Conservation (phyloP, 2,888 invertebrate species). For the Trilocha varians region DNA sequence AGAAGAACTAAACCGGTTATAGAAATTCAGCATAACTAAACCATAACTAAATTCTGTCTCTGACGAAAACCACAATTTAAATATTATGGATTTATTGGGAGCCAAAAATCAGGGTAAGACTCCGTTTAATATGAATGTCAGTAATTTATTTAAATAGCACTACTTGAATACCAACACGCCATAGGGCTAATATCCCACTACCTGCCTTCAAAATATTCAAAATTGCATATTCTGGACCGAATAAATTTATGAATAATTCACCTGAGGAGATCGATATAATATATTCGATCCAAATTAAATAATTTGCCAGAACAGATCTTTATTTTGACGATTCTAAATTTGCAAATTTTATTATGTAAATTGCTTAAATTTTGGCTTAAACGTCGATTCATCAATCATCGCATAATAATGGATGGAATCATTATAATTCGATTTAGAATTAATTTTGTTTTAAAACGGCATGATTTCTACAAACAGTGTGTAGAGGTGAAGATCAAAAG, state of each 20-base stretch:
- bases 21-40: too few species aligned
- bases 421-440: slow-evolving; percentile 21
- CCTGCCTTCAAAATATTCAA: neutral
- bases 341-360: slow-evolving; percentile 38
- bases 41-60: too few species aligned
- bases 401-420: slow-evolving; percentile 33
- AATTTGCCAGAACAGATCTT: slow-evolving; percentile 20
- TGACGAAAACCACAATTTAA: too few species aligned
- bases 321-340: slow-evolving; percentile 34
- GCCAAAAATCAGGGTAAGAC: too few species aligned
- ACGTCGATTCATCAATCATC: slow-evolving; percentile 34
- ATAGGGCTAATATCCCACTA: too few species aligned
- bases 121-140: too few species aligned
- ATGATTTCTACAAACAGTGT: too few species aligned
- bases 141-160: too few species aligned
- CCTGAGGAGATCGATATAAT: slow-evolving; percentile 15
- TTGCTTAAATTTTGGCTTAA: slow-evolving; percentile 31
- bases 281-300: slow-evolving; percentile 29
- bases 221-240: neutral
- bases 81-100: too few species aligned
- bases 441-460: too few species aligned
- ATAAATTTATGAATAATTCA: slow-evolving; percentile 6
- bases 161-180: neutral
- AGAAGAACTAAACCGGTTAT: too few species aligned
- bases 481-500: too few species aligned